phyloP scores from a whole-genome alignment of 2,113 vertebrate species.

The Syngnathus floridae region DNA sequence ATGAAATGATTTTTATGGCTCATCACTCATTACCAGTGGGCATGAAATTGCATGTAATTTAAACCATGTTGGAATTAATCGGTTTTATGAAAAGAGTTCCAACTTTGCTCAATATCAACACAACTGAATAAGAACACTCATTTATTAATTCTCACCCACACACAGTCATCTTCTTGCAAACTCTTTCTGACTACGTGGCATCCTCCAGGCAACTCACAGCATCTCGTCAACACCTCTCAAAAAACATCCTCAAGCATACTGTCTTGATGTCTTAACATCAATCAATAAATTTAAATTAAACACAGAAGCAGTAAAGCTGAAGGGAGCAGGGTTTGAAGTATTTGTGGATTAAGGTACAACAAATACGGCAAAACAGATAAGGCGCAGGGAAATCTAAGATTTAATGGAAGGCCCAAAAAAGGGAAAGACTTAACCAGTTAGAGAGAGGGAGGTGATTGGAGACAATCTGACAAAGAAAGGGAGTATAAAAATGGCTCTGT shows the following conservation, averaged over 20 bases:
- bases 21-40: too few species aligned
- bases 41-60: too few species aligned
- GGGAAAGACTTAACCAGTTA: background rate
- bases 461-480: background rate
- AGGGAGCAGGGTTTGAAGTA: background rate
- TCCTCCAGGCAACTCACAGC: background rate
- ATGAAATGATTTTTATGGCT: background rate
- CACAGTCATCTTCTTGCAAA: background rate
- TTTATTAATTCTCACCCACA: background rate
- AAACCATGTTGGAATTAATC: too few species aligned
- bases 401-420: background rate
- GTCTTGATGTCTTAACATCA: background rate
- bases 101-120: too few species aligned
- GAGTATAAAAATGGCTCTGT: conserved; percentile 14
- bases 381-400: background rate
- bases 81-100: too few species aligned
- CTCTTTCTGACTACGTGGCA: background rate
- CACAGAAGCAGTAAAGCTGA: background rate
- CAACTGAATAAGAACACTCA: too few species aligned
- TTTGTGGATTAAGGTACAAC: background rate
- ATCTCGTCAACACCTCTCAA: too few species aligned
- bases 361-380: background rate
- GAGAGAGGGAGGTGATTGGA: background rate
- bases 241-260: background rate
- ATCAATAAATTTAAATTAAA: background rate